Conservation (phyloP, 1,140 invertebrate genomes). For the Yoshiicerus persimilis region DNA sequence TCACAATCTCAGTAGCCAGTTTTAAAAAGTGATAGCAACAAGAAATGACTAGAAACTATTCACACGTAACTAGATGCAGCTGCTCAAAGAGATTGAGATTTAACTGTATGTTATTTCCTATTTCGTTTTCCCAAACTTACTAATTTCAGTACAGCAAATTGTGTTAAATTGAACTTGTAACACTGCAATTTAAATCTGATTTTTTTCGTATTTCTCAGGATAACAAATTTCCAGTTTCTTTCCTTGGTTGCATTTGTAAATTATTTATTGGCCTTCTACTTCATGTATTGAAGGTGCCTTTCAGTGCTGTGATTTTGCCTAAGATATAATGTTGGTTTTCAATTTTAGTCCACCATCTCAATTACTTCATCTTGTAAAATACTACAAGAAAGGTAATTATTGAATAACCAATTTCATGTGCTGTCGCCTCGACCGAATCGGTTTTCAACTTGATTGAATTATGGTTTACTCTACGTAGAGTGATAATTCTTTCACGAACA, state of each 20-base stretch:
- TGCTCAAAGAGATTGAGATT: background rate
- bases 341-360: background rate
- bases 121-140: background rate
- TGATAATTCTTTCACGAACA: background rate
- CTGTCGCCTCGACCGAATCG: conserved; percentile 45
- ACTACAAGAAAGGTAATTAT: background rate
- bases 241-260: background rate
- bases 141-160: background rate
- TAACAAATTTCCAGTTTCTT: background rate
- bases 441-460: background rate
- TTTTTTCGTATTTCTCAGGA: background rate
- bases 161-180: background rate
- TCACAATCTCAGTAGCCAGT: background rate
- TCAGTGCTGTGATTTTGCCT: conserved; percentile 16
- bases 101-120: background rate
- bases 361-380: background rate
- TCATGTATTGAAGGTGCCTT: background rate
- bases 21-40: background rate
- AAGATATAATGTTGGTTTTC: background rate
- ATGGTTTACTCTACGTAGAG: background rate
- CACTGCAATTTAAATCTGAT: background rate
- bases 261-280: background rate
- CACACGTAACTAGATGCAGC: background rate
- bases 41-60: background rate
- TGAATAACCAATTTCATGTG: conserved; percentile 34